Percentiles rank a stretch among this genome's conserved stretches.
These are phyloP conservation scores for Erebia aethiops DNA, from an alignment of 2,888 invertebrate species.

Conservation along the genomic window DNA sequence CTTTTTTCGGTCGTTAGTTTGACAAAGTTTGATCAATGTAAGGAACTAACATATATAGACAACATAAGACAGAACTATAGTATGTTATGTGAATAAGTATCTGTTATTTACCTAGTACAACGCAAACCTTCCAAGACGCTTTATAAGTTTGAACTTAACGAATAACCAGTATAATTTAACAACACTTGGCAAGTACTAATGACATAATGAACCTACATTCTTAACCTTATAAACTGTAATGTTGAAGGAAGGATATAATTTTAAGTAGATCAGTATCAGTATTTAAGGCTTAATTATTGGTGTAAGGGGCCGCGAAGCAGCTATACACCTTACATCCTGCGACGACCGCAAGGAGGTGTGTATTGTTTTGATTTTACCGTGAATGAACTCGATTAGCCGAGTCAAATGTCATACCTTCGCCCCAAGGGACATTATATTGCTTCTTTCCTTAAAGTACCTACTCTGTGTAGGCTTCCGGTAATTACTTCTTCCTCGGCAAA, in stretches of 20 bases:
- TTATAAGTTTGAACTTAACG: no score
- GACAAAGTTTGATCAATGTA: no score
- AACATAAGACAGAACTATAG: no score
- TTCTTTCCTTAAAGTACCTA: constrained; percentile 65
- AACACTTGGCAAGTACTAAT: no score
- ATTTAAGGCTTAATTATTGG: constrained; percentile 29
- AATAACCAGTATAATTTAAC: no score
- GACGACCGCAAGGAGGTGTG: constrained; percentile 61
- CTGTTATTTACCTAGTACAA: no score
- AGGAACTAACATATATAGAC: no score
- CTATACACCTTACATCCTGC: constrained; percentile 68
- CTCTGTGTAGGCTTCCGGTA: constrained; percentile 70
- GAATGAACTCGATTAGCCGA: constrained; percentile 73
- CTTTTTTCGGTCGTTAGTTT: no score
- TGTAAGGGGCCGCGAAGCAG: constrained; percentile 46
- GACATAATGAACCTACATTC: background rate
- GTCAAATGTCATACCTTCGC: constrained; percentile 79
- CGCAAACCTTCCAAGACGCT: no score
- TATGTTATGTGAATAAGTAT: no score
- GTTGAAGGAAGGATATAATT: constrained; percentile 21
- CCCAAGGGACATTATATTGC: constrained; percentile 63
- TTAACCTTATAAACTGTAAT: background rate
- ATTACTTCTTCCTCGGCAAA: constrained; percentile 73
- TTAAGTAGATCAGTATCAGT: constrained; percentile 30
- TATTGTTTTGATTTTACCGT: constrained; percentile 71